phyloP scores from a whole-genome alignment of 2,113 vertebrate genomes.

The Pygoscelis antarcticus region DNA sequence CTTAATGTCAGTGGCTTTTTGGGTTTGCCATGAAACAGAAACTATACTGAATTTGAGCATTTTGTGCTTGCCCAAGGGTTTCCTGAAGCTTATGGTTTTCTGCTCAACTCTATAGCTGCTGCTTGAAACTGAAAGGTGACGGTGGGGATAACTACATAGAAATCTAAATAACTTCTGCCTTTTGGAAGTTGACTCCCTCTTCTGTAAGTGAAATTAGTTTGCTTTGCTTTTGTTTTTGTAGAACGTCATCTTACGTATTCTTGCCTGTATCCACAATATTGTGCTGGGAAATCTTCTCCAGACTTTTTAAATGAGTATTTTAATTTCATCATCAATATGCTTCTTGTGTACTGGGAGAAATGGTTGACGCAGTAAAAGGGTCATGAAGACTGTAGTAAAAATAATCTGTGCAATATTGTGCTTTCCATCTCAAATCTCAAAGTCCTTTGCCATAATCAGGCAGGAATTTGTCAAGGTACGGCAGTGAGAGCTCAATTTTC shows the following conservation, averaged over 20 bases:
- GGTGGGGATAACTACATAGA: background rate
- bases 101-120: background rate
- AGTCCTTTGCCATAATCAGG: background rate
- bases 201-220: background rate
- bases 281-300: background rate
- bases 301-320: background rate
- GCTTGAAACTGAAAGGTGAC: background rate
- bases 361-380: background rate
- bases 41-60: background rate
- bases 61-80: background rate
- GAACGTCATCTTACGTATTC: fast-evolving
- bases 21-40: background rate
- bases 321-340: background rate
- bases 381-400: background rate
- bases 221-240: background rate
- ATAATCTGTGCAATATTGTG: background rate
- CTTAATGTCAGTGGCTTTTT: background rate
- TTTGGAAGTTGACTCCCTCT: background rate
- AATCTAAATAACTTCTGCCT: background rate
- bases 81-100: background rate
- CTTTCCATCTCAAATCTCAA: background rate
- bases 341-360: background rate
- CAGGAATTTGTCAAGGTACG: background rate
- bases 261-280: background rate
- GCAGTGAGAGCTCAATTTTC: background rate